Evolutionary conservation across 1,140 invertebrate genomes (phyloP).

Genomic region (Drosophila nigromelanica): DNA sequence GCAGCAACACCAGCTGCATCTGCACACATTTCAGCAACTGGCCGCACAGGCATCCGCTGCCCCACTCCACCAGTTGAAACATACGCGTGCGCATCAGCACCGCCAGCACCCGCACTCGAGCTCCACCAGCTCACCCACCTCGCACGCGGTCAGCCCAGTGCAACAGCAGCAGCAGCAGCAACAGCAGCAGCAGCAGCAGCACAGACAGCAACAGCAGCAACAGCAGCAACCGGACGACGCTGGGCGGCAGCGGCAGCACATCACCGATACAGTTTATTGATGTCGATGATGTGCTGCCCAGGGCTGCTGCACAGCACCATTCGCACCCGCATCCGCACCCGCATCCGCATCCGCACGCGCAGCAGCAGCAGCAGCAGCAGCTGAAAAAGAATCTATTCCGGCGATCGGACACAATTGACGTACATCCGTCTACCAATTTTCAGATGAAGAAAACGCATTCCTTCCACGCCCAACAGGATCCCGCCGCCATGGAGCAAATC

Average conservation of each 20-base stretch:
- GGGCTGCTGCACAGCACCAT: conserved; percentile 30
- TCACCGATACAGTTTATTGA: conserved; percentile 83
- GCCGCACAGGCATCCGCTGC: conserved; percentile 76
- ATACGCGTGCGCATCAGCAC: conserved; percentile 55
- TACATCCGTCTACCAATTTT: conserved; percentile 83
- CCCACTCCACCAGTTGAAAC: conserved; percentile 56
- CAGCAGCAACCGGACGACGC: conserved; percentile 75
- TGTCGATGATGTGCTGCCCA: conserved; percentile 78
- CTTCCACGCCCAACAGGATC: conserved; percentile 83
- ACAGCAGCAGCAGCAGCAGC: conserved; percentile 56
- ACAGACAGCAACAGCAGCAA: conserved; percentile 49
- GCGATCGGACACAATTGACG: conserved; percentile 83
- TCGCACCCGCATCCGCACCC: conserved; percentile 29
- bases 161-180: conserved; percentile 66
- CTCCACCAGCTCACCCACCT: conserved; percentile 77
- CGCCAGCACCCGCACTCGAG: conserved; percentile 73
- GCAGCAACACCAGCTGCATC: conserved; percentile 71
- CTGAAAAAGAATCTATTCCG: conserved; percentile 80
- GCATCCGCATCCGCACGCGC: conserved; percentile 20
- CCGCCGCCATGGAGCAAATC: conserved; percentile 77
- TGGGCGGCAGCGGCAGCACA: conserved; percentile 73
- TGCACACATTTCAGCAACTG: conserved; percentile 79
- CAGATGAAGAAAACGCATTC: conserved; percentile 84
- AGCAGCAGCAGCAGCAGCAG: conserved; percentile 54
- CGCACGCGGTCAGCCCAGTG: conserved; percentile 74